Base-by-base conservation (phyloP, 2,797 vertebrate genomes). In the Hippoglossus hippoglossus region DNA sequence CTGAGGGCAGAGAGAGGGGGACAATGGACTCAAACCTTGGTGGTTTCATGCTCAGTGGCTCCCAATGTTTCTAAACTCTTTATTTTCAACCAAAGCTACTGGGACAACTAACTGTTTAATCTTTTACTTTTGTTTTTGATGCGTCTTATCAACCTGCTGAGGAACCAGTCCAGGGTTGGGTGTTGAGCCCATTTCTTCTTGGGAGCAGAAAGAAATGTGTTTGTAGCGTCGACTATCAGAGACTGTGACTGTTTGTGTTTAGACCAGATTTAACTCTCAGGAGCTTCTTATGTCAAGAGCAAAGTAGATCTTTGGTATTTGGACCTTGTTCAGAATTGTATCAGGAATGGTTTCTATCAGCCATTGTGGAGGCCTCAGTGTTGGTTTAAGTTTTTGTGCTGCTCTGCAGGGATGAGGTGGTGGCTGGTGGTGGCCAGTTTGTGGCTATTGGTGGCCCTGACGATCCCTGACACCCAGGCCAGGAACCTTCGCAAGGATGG, bases 391-490 rank as follows among this genome's bases (percentile, higher is more conserved):
- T 83, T 34, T 73, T 31, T 80, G 71, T 60, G 39, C 51, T 75
- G 44, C 53, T 68, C 73, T 80, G 49, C 81, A 90, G 93, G 41
- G 50, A 97, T 97, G 96, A 93, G 93, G 90, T 75, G 79, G 69
- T 67, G 79, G 71, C 58, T 82, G 13, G 2, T 95, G 28, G 78
- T 87, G 68, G 74, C 94, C 74, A 89, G 54, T 51, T 85, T 91
- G 65, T 80, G 94, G 57, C 89, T 97, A 80, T 78, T 97, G 11
- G 58, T 93, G 31, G 89, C 68, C 66, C 76, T 95, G 78, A 93
- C 79, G 59, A 3, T 80, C 9, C 83, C 87, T 0, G 74, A 93
- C 2, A 87, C 86, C 61, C 87, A 82, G 50, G 91, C 52, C 72
- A 69, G 15, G 86, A 86, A 13, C 57, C 51, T 62, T 41, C 79